Conservation (phyloP, 2,888 invertebrate species). For the Agrenia bidenticulata region DNA sequence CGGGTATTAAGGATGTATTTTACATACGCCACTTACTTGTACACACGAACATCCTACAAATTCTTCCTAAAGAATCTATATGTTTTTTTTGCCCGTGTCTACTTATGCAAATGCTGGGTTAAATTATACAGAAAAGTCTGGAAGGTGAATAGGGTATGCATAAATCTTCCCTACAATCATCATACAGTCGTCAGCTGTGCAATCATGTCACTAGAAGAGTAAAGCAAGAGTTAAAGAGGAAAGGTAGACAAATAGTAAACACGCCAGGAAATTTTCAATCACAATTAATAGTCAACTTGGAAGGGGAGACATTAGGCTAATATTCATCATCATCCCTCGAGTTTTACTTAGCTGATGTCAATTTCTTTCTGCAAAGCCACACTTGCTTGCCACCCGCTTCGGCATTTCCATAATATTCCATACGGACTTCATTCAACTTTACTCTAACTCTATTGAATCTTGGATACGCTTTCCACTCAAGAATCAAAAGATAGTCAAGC, state of each 20-base stretch:
- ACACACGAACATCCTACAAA: neutral
- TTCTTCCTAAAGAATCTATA: neutral
- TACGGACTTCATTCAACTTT: too few relatives aligned
- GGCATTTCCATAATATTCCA: constrained; percentile 4
- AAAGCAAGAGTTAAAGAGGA: neutral
- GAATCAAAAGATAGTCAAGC: too few relatives aligned
- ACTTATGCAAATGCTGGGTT: neutral
- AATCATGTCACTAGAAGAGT: constrained; percentile 37
- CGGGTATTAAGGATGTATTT: too few relatives aligned
- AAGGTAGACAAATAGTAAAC: constrained; percentile 11
- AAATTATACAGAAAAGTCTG: constrained; percentile 12
- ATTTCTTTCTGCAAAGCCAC: neutral
- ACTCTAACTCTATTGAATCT: neutral
- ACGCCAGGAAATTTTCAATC: constrained; percentile 22
- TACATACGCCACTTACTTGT: neutral
- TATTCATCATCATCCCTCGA: constrained; percentile 8
- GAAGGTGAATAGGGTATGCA: constrained; percentile 19
- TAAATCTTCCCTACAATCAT: constrained; percentile 40
- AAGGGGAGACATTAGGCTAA: neutral
- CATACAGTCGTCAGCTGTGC: constrained; percentile 44
- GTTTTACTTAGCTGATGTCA: neutral
- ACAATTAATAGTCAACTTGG: constrained; percentile 18
- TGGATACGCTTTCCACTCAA: too few relatives aligned
- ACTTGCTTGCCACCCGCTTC: constrained; percentile 6
- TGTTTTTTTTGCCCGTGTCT: constrained; percentile 1